Base-by-base conservation (phyloP, 2,888 invertebrate species). In the Diarsia brunnea region DNA sequence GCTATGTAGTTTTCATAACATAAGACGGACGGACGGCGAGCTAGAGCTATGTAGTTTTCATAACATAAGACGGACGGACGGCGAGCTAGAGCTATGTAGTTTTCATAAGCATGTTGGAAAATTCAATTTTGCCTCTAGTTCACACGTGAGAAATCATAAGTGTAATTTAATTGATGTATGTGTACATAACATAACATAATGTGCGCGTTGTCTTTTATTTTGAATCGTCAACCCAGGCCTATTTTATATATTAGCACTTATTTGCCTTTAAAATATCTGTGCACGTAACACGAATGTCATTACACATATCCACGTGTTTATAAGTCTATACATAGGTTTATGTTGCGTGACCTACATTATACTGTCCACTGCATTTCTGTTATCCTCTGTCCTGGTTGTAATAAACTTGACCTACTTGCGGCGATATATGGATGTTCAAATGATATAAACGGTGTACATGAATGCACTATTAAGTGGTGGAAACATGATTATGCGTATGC, bases 381-480 rank as follows among this genome's bases (percentile, higher is more conserved):
- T 95, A 94, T 96, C 95, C 95, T 95, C 95, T 94, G 95, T 91
- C 94, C 95, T 94, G 93, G 93, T 93, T 95, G 93, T 90, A 89
- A 90, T 94, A 95, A 95, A 95, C 96, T 96, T 96, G 96, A 95
- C 96, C 95, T 85, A 95, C 90, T 94, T 95, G 84, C 82, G 64
- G 79, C 89, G 85, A 87, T 90, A 89, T 89, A 91, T 92, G 88
- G 90, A 91, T 92, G 92, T 91, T 90, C 93, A 91, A 91, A 90
- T 89, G 89, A 91, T 91, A 92, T 92, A 92, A 92, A 92, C 89
- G 90, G 84, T 84, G 82, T 91, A 91, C 91, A 91, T 89, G 91
- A 89, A 88, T 89, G 87, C 87, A 92, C 89, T 91, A 89, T 89
- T 90, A 91, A 92, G 89, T 87, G 86, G 84, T 89, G 86, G 87